Evolutionary conservation across 2,113 vertebrate genomes (phyloP).

Genomic region (Xenopus borealis): DNA sequence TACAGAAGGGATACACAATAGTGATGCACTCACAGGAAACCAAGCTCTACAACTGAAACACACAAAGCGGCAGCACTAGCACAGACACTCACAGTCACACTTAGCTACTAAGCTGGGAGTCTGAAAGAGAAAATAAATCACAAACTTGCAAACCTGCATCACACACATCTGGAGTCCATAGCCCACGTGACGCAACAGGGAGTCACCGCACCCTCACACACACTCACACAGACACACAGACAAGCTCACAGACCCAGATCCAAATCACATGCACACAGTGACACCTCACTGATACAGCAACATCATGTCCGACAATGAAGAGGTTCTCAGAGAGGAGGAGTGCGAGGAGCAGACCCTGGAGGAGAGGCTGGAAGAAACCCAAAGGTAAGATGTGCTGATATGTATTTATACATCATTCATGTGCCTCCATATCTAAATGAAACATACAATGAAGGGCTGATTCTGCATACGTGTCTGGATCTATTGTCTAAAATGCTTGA

Average conservation of each 20-base stretch:
- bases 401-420: too few relatives aligned
- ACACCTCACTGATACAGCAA: slow-evolving; percentile 7
- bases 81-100: background rate
- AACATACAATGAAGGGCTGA: too few relatives aligned
- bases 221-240: background rate
- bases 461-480: too few relatives aligned
- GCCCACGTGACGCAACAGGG: background rate
- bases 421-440: too few relatives aligned
- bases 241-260: background rate
- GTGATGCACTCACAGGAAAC: background rate
- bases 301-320: slow-evolving; percentile 40
- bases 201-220: slow-evolving; percentile 32
- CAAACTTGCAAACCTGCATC: slow-evolving; percentile 23
- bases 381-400: slow-evolving; percentile 13
- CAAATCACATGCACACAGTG: background rate
- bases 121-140: slow-evolving; percentile 10
- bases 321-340: slow-evolving; percentile 17
- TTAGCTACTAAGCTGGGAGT: background rate
- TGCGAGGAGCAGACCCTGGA: background rate
- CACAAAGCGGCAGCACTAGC: background rate
- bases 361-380: slow-evolving; percentile 25
- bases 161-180: slow-evolving; percentile 15
- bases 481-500: too few relatives aligned
- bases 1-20: background rate
- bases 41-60: background rate